Evolutionary conservation across 2,888 invertebrate species (phyloP).

Genomic region (Quadroppia sp.): DNA sequence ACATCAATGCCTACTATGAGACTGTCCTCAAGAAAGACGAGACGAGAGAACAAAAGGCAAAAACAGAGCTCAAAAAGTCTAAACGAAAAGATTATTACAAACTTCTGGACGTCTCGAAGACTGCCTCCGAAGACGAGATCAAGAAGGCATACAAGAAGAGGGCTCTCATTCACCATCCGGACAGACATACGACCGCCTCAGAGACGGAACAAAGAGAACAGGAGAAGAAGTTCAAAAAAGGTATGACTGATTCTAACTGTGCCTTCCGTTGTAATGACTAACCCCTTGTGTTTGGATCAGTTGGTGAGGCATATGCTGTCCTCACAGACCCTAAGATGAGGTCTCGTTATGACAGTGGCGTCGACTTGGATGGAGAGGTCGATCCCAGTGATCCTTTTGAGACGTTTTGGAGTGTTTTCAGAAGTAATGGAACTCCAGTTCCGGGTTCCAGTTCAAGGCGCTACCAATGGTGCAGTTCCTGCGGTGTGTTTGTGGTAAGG

Average conservation of each 20-base stretch:
- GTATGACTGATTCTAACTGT: neutral
- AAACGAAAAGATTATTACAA: conserved; percentile 95
- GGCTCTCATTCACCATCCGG: conserved; percentile 84
- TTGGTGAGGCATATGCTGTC: conserved; percentile 91
- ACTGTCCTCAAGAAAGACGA: conserved; percentile 69
- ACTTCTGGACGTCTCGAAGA: conserved; percentile 77
- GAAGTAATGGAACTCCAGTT: too few species aligned
- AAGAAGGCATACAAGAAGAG: conserved; percentile 89
- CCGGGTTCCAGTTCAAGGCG: too few species aligned
- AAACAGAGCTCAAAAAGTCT: conserved; percentile 79
- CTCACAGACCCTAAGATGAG: conserved; percentile 87
- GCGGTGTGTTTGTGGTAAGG: too few species aligned
- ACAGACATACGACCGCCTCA: conserved; percentile 80
- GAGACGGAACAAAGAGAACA: conserved; percentile 80
- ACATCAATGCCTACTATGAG: conserved; percentile 96
- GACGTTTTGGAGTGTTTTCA: conserved; percentile 39
- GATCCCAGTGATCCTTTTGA: conserved; percentile 40
- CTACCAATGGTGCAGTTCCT: too few species aligned
- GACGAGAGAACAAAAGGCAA: conserved; percentile 40
- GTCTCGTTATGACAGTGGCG: conserved; percentile 81
- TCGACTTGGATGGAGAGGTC: conserved; percentile 71
- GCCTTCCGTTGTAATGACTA: neutral
- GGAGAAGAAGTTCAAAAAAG: conserved; percentile 87
- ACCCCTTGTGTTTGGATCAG: conserved; percentile 48
- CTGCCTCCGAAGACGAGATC: conserved; percentile 82